phyloP scores from a whole-genome alignment of 1,140 invertebrate species.

The Saccostrea cuccullata region DNA sequence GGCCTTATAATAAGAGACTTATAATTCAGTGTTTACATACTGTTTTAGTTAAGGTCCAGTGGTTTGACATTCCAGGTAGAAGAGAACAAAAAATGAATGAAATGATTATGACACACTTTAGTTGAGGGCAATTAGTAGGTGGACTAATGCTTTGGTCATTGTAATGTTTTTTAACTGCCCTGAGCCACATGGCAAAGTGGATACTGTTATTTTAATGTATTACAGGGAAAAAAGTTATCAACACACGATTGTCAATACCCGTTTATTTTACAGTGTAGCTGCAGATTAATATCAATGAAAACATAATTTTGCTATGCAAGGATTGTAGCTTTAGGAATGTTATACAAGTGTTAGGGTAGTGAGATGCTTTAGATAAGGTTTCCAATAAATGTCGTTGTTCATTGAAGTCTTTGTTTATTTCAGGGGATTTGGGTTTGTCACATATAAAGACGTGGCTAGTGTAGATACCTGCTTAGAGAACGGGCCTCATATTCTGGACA shows the following conservation, averaged over 20 bases:
- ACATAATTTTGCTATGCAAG: constrained; percentile 16
- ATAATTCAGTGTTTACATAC: constrained; percentile 4
- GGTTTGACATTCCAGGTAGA: neutral
- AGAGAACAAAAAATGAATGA: constrained; percentile 3
- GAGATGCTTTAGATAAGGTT: neutral
- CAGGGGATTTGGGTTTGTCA: constrained; percentile 93
- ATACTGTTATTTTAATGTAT: neutral
- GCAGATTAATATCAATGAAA: neutral
- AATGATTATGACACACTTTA: neutral
- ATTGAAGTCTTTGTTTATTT: constrained; percentile 78
- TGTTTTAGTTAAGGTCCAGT: constrained; percentile 19
- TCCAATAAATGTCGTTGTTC: constrained; percentile 5
- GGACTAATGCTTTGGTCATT: neutral
- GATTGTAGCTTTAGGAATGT: neutral
- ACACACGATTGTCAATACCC: neutral
- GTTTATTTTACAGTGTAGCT: neutral
- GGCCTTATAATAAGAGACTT: neutral
- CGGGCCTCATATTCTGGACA: constrained; percentile 72
- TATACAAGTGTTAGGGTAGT: neutral
- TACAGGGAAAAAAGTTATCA: neutral
- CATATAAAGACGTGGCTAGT: constrained; percentile 78
- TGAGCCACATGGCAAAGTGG: neutral
- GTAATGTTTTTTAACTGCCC: neutral
- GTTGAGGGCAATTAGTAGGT: neutral
- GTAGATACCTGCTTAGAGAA: constrained; percentile 79